These are phyloP conservation scores for Drosophila flavopinicola DNA, from an alignment of 2,888 invertebrate genomes.

Conservation along the genomic window DNA sequence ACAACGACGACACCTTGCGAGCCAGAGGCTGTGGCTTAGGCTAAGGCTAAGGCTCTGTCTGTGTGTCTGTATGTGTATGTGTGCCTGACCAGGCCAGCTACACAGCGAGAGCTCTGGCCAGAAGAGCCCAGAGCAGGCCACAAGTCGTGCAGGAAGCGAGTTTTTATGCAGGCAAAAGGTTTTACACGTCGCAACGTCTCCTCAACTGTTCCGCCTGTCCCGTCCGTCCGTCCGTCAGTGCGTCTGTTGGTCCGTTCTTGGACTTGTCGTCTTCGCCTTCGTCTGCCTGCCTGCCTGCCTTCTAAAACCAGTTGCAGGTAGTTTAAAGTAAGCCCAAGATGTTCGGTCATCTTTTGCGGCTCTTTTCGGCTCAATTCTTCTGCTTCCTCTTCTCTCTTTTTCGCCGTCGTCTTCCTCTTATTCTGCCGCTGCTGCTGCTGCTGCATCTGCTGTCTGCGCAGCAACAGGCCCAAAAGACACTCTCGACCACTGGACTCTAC, in stretches of 20 bases:
- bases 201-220: slow-evolving; percentile 2
- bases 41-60: slow-evolving; percentile 25
- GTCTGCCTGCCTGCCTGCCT: slow-evolving; percentile 49
- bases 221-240: slow-evolving; percentile 23
- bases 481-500: slow-evolving; percentile 28
- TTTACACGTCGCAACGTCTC: slow-evolving; percentile 21
- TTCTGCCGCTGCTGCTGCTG: not conserved
- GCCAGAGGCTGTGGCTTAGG: slow-evolving; percentile 36
- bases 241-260: slow-evolving; percentile 47
- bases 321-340: slow-evolving; percentile 76
- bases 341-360: slow-evolving; percentile 69
- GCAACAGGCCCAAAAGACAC: slow-evolving; percentile 30
- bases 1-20: slow-evolving; percentile 70
- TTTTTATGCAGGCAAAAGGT: slow-evolving; percentile 74
- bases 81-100: slow-evolving; percentile 20
- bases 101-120: slow-evolving; percentile 8
- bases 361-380: slow-evolving; percentile 56
- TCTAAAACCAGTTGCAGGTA: slow-evolving; percentile 82
- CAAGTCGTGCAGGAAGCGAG: slow-evolving; percentile 76
- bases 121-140: slow-evolving; percentile 43
- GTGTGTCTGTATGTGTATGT: not conserved
- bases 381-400: slow-evolving; percentile 18
- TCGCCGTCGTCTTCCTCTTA: slow-evolving; percentile 9
- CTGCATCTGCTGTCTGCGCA: slow-evolving; percentile 25
- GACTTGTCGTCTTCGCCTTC: slow-evolving; percentile 61